These are phyloP conservation scores for Tipula helvola DNA, from an alignment of 2,888 invertebrate genomes.

Conservation along the genomic window DNA sequence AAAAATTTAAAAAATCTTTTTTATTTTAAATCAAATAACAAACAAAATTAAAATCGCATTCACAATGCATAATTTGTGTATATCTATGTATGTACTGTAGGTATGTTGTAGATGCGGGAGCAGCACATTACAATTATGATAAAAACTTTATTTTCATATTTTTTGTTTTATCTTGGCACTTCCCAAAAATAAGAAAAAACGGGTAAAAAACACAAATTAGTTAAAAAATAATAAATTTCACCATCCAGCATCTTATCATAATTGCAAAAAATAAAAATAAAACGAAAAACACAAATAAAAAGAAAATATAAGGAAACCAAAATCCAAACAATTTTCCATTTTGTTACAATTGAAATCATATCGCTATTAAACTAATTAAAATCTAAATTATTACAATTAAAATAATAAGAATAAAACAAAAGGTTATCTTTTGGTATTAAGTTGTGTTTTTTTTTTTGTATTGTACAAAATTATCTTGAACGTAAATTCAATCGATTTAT, in stretches of 20 bases:
- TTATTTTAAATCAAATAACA: background rate
- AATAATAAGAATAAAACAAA: background rate
- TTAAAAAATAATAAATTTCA: background rate
- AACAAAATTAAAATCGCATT: background rate
- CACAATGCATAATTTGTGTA: background rate
- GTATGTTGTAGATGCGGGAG: background rate
- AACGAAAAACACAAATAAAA: background rate
- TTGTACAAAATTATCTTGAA: background rate
- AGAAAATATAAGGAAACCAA: background rate
- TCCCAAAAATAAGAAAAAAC: background rate
- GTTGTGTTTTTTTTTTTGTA: background rate
- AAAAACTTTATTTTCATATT: background rate
- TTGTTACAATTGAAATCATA: background rate
- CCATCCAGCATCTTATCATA: background rate
- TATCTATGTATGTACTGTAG: background rate
- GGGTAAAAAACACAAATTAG: background rate
- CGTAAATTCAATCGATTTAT: background rate
- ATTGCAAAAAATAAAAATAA: background rate
- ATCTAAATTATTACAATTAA: background rate
- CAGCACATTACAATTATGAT: background rate
- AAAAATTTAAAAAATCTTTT: background rate
- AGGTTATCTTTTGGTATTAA: background rate
- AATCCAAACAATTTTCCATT: background rate
- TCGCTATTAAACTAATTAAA: background rate
- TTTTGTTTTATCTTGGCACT: background rate